Percentiles rank a stretch among this genome's conserved stretches.
Evolutionary conservation across 2,888 invertebrate genomes (phyloP).

Genomic region (Amiota communis): DNA sequence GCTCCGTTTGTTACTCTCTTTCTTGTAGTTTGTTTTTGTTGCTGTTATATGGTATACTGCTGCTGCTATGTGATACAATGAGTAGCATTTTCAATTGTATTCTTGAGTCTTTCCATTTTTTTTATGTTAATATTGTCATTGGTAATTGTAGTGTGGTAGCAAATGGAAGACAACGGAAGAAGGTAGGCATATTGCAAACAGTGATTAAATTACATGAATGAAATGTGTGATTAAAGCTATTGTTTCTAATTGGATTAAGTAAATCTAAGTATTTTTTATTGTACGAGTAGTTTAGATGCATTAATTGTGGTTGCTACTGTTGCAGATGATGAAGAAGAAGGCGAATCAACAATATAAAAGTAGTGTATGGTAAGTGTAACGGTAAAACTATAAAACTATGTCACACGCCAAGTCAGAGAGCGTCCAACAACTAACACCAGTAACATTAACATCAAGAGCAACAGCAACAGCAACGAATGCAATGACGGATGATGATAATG

Average conservation of each 20-base stretch:
- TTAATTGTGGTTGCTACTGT: slow-evolving; percentile 1
- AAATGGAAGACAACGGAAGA: no score
- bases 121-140: slow-evolving; percentile 3
- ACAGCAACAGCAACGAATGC: no score
- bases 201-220: slow-evolving; percentile 58
- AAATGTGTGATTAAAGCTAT: slow-evolving; percentile 53
- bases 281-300: background rate
- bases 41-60: background rate
- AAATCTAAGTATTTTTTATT: slow-evolving; percentile 22
- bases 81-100: background rate
- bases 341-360: slow-evolving; percentile 12
- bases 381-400: slow-evolving; percentile 48
- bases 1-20: slow-evolving; percentile 19
- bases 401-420: slow-evolving; percentile 43
- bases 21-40: slow-evolving; percentile 30
- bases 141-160: no score
- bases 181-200: slow-evolving; percentile 13
- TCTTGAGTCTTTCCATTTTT: slow-evolving; percentile 1
- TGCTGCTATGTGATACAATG: background rate
- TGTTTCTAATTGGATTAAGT: slow-evolving; percentile 64
- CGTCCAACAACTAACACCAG: no score
- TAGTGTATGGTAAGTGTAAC: slow-evolving; percentile 22
- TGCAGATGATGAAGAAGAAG: background rate
- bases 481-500: no score
- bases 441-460: no score